Percentiles rank a stretch among this genome's conserved stretches.
phyloP scores from a whole-genome alignment of 1,140 invertebrate genomes.

The Microplitis demolitor region DNA sequence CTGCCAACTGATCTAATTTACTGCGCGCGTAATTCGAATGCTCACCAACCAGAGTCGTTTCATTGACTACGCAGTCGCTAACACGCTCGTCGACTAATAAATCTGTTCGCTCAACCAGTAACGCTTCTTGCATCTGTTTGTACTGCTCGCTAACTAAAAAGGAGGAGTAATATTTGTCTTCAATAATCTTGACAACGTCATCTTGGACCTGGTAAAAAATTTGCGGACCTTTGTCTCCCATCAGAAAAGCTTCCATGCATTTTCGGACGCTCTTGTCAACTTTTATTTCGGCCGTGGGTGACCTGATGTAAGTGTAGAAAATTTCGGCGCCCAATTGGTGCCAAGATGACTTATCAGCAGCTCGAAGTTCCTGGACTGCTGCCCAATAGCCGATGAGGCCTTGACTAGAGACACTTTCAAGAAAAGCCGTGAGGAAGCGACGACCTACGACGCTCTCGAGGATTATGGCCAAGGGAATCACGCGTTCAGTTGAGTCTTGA shows the following conservation, averaged over 20 bases:
- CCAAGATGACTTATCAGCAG: conserved; percentile 73
- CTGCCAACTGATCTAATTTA: conserved; percentile 80
- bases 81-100: conserved; percentile 50
- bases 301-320: conserved; percentile 85
- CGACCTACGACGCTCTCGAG: conserved; percentile 74
- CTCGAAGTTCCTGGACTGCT: conserved; percentile 83
- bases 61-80: conserved; percentile 46
- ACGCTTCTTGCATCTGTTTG: conserved; percentile 73
- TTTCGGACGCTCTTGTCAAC: conserved; percentile 77
- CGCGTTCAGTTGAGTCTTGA: conserved; percentile 45
- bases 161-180: conserved; percentile 87
- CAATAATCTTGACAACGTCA: conserved; percentile 75
- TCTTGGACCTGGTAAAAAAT: conserved; percentile 88
- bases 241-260: conserved; percentile 84
- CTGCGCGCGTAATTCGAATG: conserved; percentile 83
- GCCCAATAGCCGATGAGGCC: conserved; percentile 84
- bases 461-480: conserved; percentile 68
- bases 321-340: conserved; percentile 89
- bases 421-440: conserved; percentile 77
- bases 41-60: conserved; percentile 69
- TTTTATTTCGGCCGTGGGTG: conserved; percentile 78
- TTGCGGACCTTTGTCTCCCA: conserved; percentile 86
- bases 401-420: conserved; percentile 81
- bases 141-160: conserved; percentile 88
- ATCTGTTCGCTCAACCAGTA: conserved; percentile 70